Evolutionary conservation across 2,797 vertebrate genomes (phyloP), one percentile per base, ranked within the genome.

Genomic region (Eulemur mongoz): DNA sequence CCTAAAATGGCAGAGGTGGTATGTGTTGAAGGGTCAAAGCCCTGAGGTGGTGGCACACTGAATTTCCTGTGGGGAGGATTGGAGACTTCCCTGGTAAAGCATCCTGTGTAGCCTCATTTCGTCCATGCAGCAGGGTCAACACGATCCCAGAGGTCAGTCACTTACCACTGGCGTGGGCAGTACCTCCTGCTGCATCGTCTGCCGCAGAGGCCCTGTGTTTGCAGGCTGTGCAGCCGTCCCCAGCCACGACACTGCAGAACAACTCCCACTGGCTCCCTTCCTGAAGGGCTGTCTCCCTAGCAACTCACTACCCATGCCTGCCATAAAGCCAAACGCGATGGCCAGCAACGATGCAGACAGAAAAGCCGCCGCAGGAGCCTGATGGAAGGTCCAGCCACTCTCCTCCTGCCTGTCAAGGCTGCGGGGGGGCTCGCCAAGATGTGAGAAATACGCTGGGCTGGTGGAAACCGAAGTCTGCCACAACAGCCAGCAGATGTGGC

Each of bases 231-330:
- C 83, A 22, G 48, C 30, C 65, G 72, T 87, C 30, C 52, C 54
- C 38, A 50, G 57, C 65, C 70, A 59, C 0, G 32, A 75, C 67
- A 38, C 20, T 79, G 94, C 57, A 52, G 50, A 54, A 86, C 25
- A 57, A 83, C 70, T 89, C 88, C 94, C 75, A 82, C 73, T 82
- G 59, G 76, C 40, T 95, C 27, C 61, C 78, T 84, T 59, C 43
- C 76, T 54, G 50, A 54, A 30, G 40, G 69, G 67, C 48, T 50
- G 92, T 97, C 88, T 92, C 96, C 96, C 80, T 97, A 87, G 94
- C 91, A 95, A 95, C 93, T 32, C 27, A 54, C n/a, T 91, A 63
- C 75, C 75, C 70, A 88, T 18, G 27, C 88, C 72, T 70, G 69
- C 82, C 57, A 61, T 50, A 63, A 87, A 32, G 43, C 38, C 75